Percentiles rank a stretch among this genome's conserved stretches.
phyloP scores from a whole-genome alignment of 37 sponge, comb jelly and placozoan species.

The Agelas oroides region DNA sequence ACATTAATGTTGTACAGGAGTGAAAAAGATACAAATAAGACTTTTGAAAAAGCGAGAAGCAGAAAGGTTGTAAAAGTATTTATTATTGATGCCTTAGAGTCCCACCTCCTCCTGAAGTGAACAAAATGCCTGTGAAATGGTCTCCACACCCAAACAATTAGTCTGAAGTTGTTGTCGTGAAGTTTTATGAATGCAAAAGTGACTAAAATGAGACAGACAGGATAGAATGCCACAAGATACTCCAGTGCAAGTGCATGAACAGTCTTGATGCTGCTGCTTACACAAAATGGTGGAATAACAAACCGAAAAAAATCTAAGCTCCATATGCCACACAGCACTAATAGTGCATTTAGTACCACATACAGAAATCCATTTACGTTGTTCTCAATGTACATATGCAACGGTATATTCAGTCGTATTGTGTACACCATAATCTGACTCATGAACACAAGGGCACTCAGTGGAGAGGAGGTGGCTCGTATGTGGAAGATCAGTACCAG shows the following conservation, averaged over 20 bases:
- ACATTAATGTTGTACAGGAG: conserved; percentile 5
- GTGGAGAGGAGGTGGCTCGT: not conserved
- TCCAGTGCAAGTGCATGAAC: not conserved
- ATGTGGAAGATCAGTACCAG: not conserved
- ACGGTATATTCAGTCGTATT: not conserved
- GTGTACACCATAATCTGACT: not conserved
- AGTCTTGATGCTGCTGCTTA: not conserved
- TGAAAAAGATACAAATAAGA: not conserved
- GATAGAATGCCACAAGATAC: conserved; percentile 22
- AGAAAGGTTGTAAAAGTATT: conserved; percentile 39
- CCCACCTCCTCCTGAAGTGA: conserved; percentile 4
- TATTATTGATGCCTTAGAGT: conserved; percentile 1
- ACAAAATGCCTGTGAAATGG: not conserved
- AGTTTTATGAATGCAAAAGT: conserved; percentile 1
- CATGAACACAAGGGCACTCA: not conserved
- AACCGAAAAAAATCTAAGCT: conserved; percentile 15
- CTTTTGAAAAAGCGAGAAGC: conserved; percentile 12
- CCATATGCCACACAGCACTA: conserved; percentile 16
- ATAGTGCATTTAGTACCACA: no score
- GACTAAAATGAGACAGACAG: not conserved
- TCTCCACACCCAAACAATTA: not conserved
- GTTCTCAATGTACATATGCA: not conserved
- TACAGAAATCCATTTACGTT: not conserved
- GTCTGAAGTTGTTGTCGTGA: not conserved
- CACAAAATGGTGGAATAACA: conserved; percentile 22